phyloP scores from a whole-genome alignment of 1,140 invertebrate species.

The Caerostris darwini region DNA sequence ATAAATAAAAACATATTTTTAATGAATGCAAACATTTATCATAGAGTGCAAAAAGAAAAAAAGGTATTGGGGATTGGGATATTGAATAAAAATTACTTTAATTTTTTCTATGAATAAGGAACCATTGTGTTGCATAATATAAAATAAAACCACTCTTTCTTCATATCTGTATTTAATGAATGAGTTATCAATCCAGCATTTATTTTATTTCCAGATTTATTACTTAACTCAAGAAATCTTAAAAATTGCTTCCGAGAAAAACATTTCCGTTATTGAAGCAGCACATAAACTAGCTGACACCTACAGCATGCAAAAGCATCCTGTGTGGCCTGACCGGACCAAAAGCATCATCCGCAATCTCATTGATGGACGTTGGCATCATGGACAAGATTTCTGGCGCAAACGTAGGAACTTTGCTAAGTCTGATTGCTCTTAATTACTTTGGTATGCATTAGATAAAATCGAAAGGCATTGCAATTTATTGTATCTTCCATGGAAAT shows the following conservation, averaged over 20 bases:
- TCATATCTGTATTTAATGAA: too few species aligned
- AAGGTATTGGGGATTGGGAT: too few species aligned
- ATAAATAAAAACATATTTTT: too few species aligned
- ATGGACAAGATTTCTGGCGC: constrained; percentile 70
- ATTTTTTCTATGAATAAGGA: too few species aligned
- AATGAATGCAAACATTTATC: too few species aligned
- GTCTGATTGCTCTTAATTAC: constrained; percentile 39
- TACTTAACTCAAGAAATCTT: constrained; percentile 56
- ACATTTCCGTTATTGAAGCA: constrained; percentile 68
- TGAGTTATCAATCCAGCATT: too few species aligned
- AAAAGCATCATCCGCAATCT: constrained; percentile 56
- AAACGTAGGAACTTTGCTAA: constrained; percentile 72
- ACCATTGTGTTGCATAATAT: too few species aligned
- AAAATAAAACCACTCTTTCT: too few species aligned
- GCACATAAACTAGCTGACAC: constrained; percentile 50
- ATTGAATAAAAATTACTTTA: too few species aligned
- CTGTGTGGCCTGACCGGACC: constrained; percentile 59
- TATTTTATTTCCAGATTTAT: constrained; percentile 55
- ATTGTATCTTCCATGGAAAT: not conserved
- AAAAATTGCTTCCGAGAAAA: constrained; percentile 43
- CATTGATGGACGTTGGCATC: constrained; percentile 57
- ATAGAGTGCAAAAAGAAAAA: too few species aligned
- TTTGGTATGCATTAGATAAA: not conserved
- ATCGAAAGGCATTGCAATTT: not conserved
- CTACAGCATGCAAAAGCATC: constrained; percentile 52